These are phyloP conservation scores for Colossoma macropomum DNA, from an alignment of 2,113 vertebrate genomes.

Conservation along the genomic window DNA sequence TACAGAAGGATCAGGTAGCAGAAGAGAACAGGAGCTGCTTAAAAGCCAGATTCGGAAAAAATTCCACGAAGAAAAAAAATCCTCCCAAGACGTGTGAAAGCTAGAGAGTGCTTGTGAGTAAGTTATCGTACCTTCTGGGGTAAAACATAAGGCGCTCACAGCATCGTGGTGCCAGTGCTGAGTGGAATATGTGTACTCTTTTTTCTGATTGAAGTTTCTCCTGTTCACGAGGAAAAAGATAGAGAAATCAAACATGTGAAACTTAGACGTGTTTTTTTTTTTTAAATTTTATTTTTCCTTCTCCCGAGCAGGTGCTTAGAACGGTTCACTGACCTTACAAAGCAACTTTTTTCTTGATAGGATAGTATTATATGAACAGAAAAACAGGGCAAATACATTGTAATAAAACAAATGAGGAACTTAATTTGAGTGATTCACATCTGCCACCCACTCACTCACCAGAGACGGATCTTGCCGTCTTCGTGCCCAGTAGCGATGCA, in stretches of 20 bases:
- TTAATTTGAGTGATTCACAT: background rate
- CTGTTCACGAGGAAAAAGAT: slow-evolving; percentile 65
- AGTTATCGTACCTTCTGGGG: slow-evolving; percentile 82
- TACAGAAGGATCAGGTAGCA: background rate
- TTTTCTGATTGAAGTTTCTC: slow-evolving; percentile 89
- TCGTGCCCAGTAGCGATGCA: slow-evolving; percentile 92
- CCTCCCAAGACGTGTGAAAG: too few relatives aligned
- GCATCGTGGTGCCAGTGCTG: slow-evolving; percentile 90
- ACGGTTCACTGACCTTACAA: background rate
- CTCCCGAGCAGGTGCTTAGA: background rate
- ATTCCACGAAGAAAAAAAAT: too few relatives aligned
- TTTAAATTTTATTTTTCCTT: too few relatives aligned
- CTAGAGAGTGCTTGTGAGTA: too few relatives aligned
- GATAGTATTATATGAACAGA: too few relatives aligned
- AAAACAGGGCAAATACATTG: too few relatives aligned
- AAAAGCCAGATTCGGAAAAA: background rate
- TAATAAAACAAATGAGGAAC: background rate
- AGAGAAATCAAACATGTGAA: too few relatives aligned
- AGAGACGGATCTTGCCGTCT: slow-evolving; percentile 93
- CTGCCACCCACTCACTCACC: slow-evolving; percentile 74
- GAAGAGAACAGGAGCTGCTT: background rate
- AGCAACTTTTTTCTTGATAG: background rate
- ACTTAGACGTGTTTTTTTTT: too few relatives aligned
- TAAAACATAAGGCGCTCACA: slow-evolving; percentile 88
- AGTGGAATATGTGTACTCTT: slow-evolving; percentile 87